Percentiles rank a stretch among this genome's conserved stretches.
Evolutionary conservation across 2,888 invertebrate species (phyloP).

Genomic region (Nasonovia ribisnigri): DNA sequence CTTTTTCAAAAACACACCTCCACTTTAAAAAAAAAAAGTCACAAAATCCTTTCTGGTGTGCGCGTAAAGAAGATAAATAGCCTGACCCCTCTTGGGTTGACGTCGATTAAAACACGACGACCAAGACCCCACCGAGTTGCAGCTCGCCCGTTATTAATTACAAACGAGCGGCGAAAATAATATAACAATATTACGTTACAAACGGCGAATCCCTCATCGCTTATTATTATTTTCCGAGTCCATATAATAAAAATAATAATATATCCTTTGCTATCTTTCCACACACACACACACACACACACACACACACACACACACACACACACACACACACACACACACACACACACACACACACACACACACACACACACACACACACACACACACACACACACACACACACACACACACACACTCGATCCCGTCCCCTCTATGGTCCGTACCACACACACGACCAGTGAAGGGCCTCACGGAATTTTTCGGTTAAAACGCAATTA

Average conservation of each 20-base stretch:
- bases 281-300: background rate
- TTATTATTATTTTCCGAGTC: slow-evolving; percentile 24
- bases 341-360: no score
- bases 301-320: no score
- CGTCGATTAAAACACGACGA: slow-evolving; percentile 58
- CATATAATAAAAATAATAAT: background rate
- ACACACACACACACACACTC: no score
- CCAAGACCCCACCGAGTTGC: slow-evolving; percentile 19
- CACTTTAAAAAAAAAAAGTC: slow-evolving; percentile 51
- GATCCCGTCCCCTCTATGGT: no score
- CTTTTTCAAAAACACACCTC: slow-evolving; percentile 36
- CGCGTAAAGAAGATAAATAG: slow-evolving; percentile 57
- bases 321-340: no score
- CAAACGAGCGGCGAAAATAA: slow-evolving; percentile 41
- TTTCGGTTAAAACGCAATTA: slow-evolving; percentile 34
- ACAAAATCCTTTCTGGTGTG: slow-evolving; percentile 44
- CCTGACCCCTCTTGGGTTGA: slow-evolving; percentile 55
- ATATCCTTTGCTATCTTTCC: slow-evolving; percentile 34
- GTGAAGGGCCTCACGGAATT: background rate
- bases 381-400: no score
- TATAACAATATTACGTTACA: slow-evolving; percentile 34
- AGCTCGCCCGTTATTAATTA: slow-evolving; percentile 51
- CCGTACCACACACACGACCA: background rate
- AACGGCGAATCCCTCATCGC: slow-evolving; percentile 46
- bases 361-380: no score